Conservation (phyloP, 2,888 invertebrate species). For the Teleogryllus oceanicus region DNA sequence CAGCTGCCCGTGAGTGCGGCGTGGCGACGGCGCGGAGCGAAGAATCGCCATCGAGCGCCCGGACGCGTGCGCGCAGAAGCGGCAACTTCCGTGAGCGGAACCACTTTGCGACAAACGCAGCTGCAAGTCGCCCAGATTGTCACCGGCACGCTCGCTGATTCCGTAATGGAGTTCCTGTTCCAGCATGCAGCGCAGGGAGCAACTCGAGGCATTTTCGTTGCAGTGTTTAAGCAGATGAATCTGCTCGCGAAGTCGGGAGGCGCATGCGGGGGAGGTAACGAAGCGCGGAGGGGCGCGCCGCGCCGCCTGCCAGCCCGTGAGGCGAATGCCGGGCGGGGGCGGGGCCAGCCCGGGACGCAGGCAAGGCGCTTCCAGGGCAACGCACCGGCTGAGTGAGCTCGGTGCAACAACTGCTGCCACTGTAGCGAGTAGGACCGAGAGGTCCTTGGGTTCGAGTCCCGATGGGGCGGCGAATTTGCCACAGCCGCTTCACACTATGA, state of each 20-base stretch:
- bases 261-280: not conserved
- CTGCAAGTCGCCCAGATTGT: slow-evolving; percentile 18
- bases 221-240: slow-evolving; percentile 6
- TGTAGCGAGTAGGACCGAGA: too few species aligned
- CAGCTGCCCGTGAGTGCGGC: too few species aligned
- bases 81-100: not conserved
- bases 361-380: too few species aligned
- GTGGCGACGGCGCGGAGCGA: too few species aligned
- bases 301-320: not conserved
- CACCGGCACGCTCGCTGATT: not conserved
- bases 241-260: not conserved
- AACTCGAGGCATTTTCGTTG: not conserved
- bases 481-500: too few species aligned
- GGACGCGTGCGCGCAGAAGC: not conserved
- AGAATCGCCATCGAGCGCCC: too few species aligned
- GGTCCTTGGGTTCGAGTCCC: too few species aligned
- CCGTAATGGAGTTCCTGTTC: not conserved
- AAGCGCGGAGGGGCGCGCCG: slow-evolving; percentile 2
- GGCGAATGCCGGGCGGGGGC: not conserved
- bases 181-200: not conserved
- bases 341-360: not conserved
- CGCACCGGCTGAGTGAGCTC: too few species aligned
- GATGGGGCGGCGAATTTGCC: too few species aligned
- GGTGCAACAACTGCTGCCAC: too few species aligned
- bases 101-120: not conserved